phyloP scores from a whole-genome alignment of 2,113 vertebrate species.

The Seriola quinqueradiata region DNA sequence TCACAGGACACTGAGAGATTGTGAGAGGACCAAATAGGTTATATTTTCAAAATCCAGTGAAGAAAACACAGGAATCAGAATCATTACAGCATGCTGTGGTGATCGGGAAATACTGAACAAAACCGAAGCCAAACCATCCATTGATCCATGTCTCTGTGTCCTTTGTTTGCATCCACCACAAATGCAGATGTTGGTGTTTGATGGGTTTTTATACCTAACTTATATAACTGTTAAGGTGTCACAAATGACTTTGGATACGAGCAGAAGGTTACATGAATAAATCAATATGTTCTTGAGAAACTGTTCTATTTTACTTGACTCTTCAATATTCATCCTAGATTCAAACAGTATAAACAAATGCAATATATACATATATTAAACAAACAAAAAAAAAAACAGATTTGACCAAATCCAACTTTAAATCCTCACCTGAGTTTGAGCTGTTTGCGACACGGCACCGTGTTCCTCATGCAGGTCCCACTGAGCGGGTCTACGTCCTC shows the following conservation, averaged over 20 bases:
- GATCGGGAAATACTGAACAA: background rate
- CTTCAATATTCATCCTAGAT: background rate
- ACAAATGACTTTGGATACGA: background rate
- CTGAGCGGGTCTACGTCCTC: conserved; percentile 98
- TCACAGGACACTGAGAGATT: conserved; percentile 14
- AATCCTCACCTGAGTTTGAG: conserved; percentile 84
- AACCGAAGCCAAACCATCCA: background rate
- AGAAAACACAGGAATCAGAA: background rate
- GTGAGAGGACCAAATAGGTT: conserved; percentile 4
- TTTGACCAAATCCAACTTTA: background rate
- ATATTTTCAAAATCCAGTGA: background rate
- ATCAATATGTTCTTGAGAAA: background rate
- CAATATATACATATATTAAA: background rate
- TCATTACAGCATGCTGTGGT: background rate
- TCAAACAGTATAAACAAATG: conserved; percentile 3
- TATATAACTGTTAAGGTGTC: background rate
- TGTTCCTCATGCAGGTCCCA: conserved; percentile 99
- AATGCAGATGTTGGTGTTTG: background rate
- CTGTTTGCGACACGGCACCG: conserved; percentile 97
- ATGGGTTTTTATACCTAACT: background rate
- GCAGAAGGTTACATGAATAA: background rate
- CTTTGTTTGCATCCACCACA: background rate
- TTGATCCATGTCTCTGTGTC: background rate
- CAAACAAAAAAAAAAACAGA: background rate
- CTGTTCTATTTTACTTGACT: background rate